Base-by-base conservation (phyloP, 2,888 invertebrate species). In the Tribolium freemani region DNA sequence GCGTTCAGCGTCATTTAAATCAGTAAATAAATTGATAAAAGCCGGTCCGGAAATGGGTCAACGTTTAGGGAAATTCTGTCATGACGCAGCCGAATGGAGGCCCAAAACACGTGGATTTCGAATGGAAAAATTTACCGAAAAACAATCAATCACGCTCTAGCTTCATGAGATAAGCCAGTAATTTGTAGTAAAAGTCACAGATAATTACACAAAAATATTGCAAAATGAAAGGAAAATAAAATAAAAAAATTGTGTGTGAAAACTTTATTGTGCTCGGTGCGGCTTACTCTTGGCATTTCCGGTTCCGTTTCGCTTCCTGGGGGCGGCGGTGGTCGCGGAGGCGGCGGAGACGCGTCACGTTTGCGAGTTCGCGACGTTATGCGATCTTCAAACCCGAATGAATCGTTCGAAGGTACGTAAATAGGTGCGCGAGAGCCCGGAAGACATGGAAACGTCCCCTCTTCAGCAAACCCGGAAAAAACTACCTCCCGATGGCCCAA, bases 361-460 rank as follows among this genome's bases (percentile, higher is more conserved):
- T 73, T 74, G 80, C 79, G 78, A 75, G 77, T 78, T 80, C 80
- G 81, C 82, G 82, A 79, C 79, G 79, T 79, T 80, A 80, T 81
- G 75, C 56, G 44, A 31, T 48, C 54, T 46, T 64, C 78, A 72
- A 68, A 56, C 67, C 67, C 58, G 50, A 77, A 74, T 60, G 76
- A 48, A 60, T 79, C 81, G 51, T 73, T 72, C 56, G 82, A 83
- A 57, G 85, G 83, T 66, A 86, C 75, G 81, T 86, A 87, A 74
- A 87, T 79, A 69, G 87, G 84, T 66, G 83, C 83, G 74, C 87
- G 86, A 75, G 85, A 85, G 45, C 86, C 83, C 71, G 81, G 78
- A 69, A 85, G 83, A 72, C 77, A 72, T 74, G 80, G 77, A 78
- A 83, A 78, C 78, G 81, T 80, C 71, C 78, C 81, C 80, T 26